Evolutionary conservation across 1,140 invertebrate genomes (phyloP), one percentile per base, ranked within the genome.

Genomic region (Drosophila neocordata): DNA sequence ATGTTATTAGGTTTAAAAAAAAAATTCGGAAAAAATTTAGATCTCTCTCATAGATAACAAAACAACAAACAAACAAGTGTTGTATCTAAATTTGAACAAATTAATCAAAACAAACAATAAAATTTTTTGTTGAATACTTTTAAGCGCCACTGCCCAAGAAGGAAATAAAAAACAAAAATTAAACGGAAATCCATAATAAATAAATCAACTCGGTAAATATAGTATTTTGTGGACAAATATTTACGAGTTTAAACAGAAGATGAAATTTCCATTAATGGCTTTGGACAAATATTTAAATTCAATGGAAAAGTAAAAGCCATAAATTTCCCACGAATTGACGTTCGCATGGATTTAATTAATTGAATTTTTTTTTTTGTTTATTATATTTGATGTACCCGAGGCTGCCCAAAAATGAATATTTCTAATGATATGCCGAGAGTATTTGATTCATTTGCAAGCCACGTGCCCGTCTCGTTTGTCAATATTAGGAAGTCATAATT

Each of bases 261-360:
- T 59, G 52, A 71, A 56, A 78, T 69, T 76, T 69, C 62, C 52
- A 61, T 48, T 48, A 20, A 48, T 20, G 15, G 8, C 41, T 31
- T 12, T 34, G 35, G 37, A 51, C 64, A 87, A 81, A 74, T 71
- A 84, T 85, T 87, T 74, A 67, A 37, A 65, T 84, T 84, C 77
- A 63, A 66, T 87, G 73, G 72, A 87, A 84, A 61, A 69, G 51
- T 74, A 64, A 71, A 59, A 57, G 73, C 81, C 51, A 87, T 84
- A 84, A 84, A 84, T 87, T 84, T 73, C 56, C 61, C 18, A 55
- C 27, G 59, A 79, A 76, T 80, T 53, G 77, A 71, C 44, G 48
- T 56, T 76, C 81, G 80, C 72, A 87, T 85, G 73, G 77, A 60
- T 87, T 77, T 81, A 84, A 84, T 84, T 87, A 84, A 67, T 48